Evolutionary conservation across 2,797 vertebrate genomes (phyloP).

Genomic region (Momotus momota): DNA sequence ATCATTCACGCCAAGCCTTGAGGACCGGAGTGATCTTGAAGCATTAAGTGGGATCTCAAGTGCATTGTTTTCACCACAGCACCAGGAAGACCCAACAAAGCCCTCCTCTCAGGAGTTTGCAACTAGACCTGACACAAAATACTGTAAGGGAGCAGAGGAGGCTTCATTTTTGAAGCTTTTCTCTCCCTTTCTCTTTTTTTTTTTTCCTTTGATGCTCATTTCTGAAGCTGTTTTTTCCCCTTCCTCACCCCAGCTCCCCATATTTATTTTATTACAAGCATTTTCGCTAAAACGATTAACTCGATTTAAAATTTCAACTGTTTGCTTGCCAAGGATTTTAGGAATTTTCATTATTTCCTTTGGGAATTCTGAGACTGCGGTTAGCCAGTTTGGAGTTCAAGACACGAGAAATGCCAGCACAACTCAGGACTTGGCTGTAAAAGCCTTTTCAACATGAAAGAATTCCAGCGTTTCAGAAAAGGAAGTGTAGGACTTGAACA

Average conservation of each 20-base stretch:
- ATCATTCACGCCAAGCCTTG: not conserved
- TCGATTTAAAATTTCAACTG: constrained; percentile 74
- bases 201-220: constrained; percentile 2
- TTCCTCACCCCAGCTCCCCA: constrained; percentile 39
- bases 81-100: not conserved
- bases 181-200: not conserved
- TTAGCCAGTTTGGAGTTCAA: constrained; percentile 69
- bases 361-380: constrained; percentile 67
- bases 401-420: constrained; percentile 64
- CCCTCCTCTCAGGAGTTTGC: not conserved
- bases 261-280: constrained; percentile 73
- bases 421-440: constrained; percentile 70
- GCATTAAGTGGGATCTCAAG: not conserved
- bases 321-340: constrained; percentile 74
- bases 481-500: constrained; percentile 87
- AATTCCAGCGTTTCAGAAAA: constrained; percentile 87
- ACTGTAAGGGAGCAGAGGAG: not conserved
- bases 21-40: not conserved
- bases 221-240: not conserved
- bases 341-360: constrained; percentile 75
- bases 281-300: constrained; percentile 71
- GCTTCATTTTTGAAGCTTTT: not conserved
- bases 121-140: not conserved
- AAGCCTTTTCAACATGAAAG: constrained; percentile 89
- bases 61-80: not conserved